Evolutionary conservation across 1,140 invertebrate genomes (phyloP).

Genomic region (Cyclina sinensis): DNA sequence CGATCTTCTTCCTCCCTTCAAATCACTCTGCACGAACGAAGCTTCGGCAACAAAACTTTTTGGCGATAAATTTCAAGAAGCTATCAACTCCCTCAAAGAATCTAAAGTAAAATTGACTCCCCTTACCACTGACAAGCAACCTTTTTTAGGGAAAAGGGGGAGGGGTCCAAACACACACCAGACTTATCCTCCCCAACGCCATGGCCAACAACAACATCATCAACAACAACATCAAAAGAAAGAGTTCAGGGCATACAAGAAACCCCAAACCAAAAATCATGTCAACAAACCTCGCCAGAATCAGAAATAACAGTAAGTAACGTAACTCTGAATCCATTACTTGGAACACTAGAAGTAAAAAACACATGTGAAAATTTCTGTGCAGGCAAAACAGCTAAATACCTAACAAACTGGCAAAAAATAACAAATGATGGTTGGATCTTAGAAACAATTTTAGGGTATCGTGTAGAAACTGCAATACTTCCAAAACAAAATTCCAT

Average conservation of each 20-base stretch:
- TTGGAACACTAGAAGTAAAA: no score
- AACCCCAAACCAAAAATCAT: not conserved
- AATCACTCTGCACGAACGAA: not conserved
- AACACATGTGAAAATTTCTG: no score
- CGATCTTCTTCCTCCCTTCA: not conserved
- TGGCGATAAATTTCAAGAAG: not conserved
- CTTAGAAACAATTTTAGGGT: constrained; percentile 23
- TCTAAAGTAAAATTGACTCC: not conserved
- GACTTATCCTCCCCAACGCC: no score
- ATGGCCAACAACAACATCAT: not conserved
- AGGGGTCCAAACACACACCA: no score
- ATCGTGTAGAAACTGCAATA: constrained; percentile 9
- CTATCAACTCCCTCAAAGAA: not conserved
- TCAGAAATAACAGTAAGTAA: no score
- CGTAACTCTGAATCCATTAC: no score
- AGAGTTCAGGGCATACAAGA: not conserved
- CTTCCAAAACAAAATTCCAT: constrained; percentile 8
- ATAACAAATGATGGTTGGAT: constrained; percentile 39
- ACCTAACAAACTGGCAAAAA: not conserved
- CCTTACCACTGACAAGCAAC: not conserved
- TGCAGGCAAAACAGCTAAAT: not conserved
- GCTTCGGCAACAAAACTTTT: not conserved
- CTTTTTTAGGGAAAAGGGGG: not conserved
- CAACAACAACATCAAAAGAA: not conserved
- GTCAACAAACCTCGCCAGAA: no score